Conservation (phyloP, 2,888 invertebrate species). For the Orthosia incerta region DNA sequence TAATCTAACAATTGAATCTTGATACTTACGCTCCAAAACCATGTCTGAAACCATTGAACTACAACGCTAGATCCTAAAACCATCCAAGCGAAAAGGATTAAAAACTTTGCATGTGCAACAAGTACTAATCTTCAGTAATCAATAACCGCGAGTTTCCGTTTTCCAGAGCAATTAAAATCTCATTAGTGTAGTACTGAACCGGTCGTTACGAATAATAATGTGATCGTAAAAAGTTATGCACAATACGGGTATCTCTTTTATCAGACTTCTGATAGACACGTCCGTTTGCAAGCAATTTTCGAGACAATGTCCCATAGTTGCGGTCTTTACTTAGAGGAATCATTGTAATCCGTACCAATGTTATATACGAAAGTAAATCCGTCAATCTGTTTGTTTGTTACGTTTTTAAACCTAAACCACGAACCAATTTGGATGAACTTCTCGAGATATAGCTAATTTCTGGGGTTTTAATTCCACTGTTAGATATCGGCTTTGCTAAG, state of each 20-base stretch:
- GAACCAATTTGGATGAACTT: too few relatives aligned
- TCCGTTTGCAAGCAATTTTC: slow-evolving; percentile 7
- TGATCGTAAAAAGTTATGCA: not conserved
- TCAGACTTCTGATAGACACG: not conserved
- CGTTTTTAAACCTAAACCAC: too few relatives aligned
- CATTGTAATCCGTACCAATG: too few relatives aligned
- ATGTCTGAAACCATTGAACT: not conserved
- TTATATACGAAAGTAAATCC: too few relatives aligned
- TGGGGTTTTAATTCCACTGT: too few relatives aligned
- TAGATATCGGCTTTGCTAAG: too few relatives aligned
- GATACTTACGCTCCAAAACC: not conserved
- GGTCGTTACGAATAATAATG: not conserved
- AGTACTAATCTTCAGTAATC: not conserved
- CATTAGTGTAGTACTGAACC: slow-evolving; percentile 8
- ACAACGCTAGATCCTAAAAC: not conserved
- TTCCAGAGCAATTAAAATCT: slow-evolving; percentile 26
- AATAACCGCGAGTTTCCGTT: slow-evolving; percentile 36
- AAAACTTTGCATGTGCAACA: not conserved
- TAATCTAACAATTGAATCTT: not conserved
- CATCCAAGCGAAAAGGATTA: not conserved
- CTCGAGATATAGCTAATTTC: too few relatives aligned
- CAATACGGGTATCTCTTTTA: not conserved
- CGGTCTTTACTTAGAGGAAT: not conserved
- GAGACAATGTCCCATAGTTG: not conserved
- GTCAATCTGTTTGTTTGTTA: too few relatives aligned